phyloP scores from a whole-genome alignment of 2,888 invertebrate species.

The Cosmopolites sordidus region DNA sequence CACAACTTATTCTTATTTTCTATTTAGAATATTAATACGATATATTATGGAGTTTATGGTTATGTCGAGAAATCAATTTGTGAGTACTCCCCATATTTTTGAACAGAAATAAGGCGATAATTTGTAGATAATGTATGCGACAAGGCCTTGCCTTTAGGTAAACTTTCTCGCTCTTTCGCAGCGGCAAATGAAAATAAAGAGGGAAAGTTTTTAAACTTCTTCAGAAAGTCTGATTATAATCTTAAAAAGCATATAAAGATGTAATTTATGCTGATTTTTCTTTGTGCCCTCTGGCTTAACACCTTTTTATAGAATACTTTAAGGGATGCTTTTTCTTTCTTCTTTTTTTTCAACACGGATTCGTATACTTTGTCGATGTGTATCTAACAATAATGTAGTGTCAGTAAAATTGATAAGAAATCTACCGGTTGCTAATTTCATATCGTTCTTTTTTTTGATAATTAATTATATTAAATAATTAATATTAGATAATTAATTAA shows the following conservation, averaged over 20 bases:
- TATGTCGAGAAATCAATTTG: too few species aligned
- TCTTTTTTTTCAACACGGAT: too few species aligned
- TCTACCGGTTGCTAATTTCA: too few species aligned
- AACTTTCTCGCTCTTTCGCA: slow-evolving; percentile 4
- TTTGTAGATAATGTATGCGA: slow-evolving; percentile 11
- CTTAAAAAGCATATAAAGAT: slow-evolving; percentile 10
- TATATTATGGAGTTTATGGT: too few species aligned
- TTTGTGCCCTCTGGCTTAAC: neutral
- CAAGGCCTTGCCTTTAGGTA: slow-evolving; percentile 2
- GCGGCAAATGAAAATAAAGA: slow-evolving; percentile 9
- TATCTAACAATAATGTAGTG: too few species aligned
- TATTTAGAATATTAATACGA: too few species aligned
- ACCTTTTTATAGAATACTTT: neutral
- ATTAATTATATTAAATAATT: too few species aligned
- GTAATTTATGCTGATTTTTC: slow-evolving; percentile 9
- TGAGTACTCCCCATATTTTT: neutral
- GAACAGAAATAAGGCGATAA: slow-evolving; percentile 5
- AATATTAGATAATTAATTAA: too few species aligned
- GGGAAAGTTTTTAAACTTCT: slow-evolving; percentile 8
- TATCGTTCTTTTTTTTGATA: too few species aligned
- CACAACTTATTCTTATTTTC: too few species aligned
- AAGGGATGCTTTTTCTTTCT: neutral
- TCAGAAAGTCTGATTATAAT: slow-evolving; percentile 9
- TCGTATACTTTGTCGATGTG: too few species aligned
- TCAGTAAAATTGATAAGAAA: too few species aligned